Conservation (phyloP, 1,140 invertebrate genomes). For the Pogonus chalceus region DNA sequence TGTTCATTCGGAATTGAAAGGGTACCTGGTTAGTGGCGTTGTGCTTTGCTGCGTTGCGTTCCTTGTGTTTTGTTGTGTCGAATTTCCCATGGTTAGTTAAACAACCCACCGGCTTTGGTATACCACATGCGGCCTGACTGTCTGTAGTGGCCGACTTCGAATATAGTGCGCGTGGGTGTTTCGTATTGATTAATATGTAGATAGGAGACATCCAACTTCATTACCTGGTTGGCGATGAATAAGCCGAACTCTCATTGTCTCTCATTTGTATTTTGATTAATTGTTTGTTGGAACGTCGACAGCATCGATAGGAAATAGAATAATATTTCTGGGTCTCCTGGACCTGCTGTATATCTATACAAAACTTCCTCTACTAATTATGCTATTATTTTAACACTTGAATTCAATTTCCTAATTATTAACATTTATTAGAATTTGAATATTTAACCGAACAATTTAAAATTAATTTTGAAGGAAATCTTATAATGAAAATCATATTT, state of each 20-base stretch:
- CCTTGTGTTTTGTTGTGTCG: background rate
- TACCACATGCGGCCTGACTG: background rate
- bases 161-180: background rate
- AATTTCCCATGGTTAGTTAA: background rate
- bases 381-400: too few species aligned
- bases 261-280: background rate
- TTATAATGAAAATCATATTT: too few species aligned
- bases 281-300: background rate
- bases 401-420: too few species aligned
- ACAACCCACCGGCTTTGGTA: background rate
- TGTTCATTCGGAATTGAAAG: background rate
- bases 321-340: background rate
- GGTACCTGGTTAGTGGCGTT: too few species aligned
- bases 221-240: background rate
- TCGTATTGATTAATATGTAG: background rate
- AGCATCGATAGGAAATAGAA: background rate
- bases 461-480: too few species aligned
- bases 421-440: too few species aligned
- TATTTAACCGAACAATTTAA: too few species aligned
- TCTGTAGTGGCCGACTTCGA: background rate
- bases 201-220: background rate
- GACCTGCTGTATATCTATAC: too few species aligned
- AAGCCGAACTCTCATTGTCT: background rate
- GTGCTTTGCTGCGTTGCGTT: too few species aligned
- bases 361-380: too few species aligned